These are phyloP conservation scores for Cyprinodon tularosa DNA, from an alignment of 2,113 vertebrate species.

Conservation along the genomic window DNA sequence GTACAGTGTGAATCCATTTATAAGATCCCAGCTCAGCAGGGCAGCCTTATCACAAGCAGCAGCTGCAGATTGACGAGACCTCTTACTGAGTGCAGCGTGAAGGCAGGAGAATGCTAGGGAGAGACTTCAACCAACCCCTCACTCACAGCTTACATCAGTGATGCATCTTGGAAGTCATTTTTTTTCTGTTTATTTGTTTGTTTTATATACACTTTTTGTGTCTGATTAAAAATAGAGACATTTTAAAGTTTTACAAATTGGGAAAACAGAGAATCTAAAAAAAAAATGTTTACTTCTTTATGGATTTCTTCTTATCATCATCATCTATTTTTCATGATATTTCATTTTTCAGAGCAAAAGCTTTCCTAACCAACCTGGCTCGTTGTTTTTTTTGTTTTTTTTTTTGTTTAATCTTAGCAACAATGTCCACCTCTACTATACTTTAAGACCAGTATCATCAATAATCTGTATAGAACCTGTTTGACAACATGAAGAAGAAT, in stretches of 20 bases:
- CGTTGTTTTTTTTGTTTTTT: no score
- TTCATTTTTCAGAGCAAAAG: neutral
- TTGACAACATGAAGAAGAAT: no score
- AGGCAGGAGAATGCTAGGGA: slow-evolving; percentile 19
- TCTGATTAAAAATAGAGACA: neutral
- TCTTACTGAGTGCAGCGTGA: slow-evolving; percentile 49
- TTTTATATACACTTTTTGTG: neutral
- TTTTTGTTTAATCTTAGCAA: no score
- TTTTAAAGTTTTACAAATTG: neutral
- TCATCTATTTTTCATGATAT: no score
- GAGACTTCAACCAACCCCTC: neutral
- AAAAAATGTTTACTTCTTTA: no score
- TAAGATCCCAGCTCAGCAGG: slow-evolving; percentile 62
- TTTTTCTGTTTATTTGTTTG: neutral
- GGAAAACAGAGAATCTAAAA: no score
- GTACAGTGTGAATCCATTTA: slow-evolving; percentile 56
- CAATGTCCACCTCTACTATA: no score
- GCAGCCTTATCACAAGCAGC: slow-evolving; percentile 57
- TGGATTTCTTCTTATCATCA: no score
- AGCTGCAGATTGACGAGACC: slow-evolving; percentile 67
- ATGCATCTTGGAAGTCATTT: neutral
- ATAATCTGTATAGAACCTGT: no score
- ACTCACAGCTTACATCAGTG: neutral
- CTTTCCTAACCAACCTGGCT: no score
- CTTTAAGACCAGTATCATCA: no score